Evolutionary conservation across 2,888 invertebrate genomes (phyloP), one percentile per base, ranked within the genome.

Genomic region (Apodemia arnacis): DNA sequence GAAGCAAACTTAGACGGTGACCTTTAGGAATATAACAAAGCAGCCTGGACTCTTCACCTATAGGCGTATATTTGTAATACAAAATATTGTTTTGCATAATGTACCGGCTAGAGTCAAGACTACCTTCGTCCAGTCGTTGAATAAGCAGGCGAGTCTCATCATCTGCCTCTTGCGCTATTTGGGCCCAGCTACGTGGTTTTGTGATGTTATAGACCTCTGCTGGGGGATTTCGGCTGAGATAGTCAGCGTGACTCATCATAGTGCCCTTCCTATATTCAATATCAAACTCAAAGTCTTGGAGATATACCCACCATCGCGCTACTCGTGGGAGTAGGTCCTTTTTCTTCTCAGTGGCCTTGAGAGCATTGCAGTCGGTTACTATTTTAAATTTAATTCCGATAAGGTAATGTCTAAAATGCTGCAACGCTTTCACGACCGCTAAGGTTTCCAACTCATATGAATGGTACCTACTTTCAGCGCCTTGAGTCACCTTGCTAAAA

Each of bases 221-320:
- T 4, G 83, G 91, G 1, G 86, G 91, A 49, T 93, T 90, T 15
- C 94, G 77, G 49, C 95, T 95, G 18, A 95, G 73, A 0, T 92
- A 94, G 83, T 95, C 95, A 1, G 93, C 89, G 76, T 95, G 95
- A 27, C 72, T 59, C 92, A 95, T 92, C 11, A 85, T 59, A 10
- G 49, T 24, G 0, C 93, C 93, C n/a, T 90, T 91, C 1, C 91
- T 59, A 63, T 92, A 93, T 54, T 90, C 91, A 2, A 93, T 79
- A 0, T 41, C 38, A 63, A 92, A 92, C 6, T 80, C 34, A 38
- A 85, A 93, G 24, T 94, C 91, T 66, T 95, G 94, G 11, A 95
- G 21, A 44, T 94, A 94, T 0, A 93, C 63, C 95, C 95, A 95
- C 95, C 95, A 95, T 0, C 95, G 79, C 0, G 94, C 94, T 0